A percentile compares a stretch with the other conserved stretches of the same genome.
phyloP scores from a whole-genome alignment of 2,888 invertebrate species.

The Ichneumoninae sp. region DNA sequence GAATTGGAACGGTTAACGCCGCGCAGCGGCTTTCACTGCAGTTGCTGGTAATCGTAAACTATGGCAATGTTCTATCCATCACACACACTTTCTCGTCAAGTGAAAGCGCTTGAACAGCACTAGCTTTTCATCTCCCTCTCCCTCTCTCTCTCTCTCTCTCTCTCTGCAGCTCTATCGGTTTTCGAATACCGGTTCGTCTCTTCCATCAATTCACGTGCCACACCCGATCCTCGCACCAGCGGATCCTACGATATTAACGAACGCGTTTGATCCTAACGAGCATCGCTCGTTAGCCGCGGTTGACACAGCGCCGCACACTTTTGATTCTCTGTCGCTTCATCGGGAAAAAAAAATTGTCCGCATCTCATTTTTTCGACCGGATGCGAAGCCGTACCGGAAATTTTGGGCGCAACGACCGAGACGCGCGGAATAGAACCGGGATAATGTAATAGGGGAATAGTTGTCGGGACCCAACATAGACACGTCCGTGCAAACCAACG shows the following conservation, averaged over 20 bases:
- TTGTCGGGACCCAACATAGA: background rate
- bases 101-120: background rate
- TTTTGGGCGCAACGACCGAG: background rate
- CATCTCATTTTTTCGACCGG: background rate
- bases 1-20: conserved; percentile 6
- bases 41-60: background rate
- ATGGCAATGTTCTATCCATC: conserved; percentile 10
- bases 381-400: background rate
- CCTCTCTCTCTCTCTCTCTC: background rate
- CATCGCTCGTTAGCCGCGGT: background rate
- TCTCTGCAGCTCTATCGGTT: background rate
- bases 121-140: background rate
- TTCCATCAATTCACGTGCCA: conserved; percentile 1
- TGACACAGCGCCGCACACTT: background rate
- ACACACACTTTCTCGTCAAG: background rate
- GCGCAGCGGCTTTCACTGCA: background rate
- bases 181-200: conserved; percentile 1
- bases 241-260: background rate
- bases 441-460: background rate
- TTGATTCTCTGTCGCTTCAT: background rate
- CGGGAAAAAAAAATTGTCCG: background rate
- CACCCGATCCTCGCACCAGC: background rate
- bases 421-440: background rate
- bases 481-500: background rate
- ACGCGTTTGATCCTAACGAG: conserved; percentile 10